phyloP scores from a whole-genome alignment of 2,888 invertebrate genomes.

The Monochamus alternatus region DNA sequence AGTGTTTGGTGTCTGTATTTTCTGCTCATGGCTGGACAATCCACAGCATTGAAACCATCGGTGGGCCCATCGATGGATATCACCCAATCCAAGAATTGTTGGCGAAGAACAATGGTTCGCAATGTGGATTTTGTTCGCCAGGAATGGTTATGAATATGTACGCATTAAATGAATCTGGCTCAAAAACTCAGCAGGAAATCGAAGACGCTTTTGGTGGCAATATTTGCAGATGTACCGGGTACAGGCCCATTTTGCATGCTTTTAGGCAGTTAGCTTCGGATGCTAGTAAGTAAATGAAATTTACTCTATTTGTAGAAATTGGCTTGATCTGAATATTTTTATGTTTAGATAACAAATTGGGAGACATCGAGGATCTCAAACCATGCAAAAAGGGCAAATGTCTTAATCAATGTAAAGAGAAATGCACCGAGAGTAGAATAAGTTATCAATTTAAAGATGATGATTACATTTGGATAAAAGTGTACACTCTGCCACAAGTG shows the following conservation, averaged over 20 bases:
- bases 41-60: constrained; percentile 81
- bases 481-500: constrained; percentile 73
- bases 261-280: constrained; percentile 77
- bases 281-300: constrained; percentile 59
- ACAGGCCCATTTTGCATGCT: constrained; percentile 77
- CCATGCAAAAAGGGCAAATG: constrained; percentile 56
- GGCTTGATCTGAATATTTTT: no score
- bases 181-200: constrained; percentile 75
- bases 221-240: constrained; percentile 83
- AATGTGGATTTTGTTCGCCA: constrained; percentile 82
- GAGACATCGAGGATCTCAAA: constrained; percentile 70
- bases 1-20: constrained; percentile 74
- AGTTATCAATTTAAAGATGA: constrained; percentile 66
- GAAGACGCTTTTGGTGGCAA: constrained; percentile 82
- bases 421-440: constrained; percentile 51
- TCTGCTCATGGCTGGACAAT: constrained; percentile 78
- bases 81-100: constrained; percentile 77
- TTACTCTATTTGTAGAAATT: no score
- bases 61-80: constrained; percentile 76
- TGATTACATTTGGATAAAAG: constrained; percentile 75
- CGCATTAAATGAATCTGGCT: constrained; percentile 70
- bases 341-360: constrained; percentile 24
- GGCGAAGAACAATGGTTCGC: constrained; percentile 77
- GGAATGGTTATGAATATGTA: constrained; percentile 87
- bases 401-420: constrained; percentile 68